Conservation (phyloP, 2,888 invertebrate species). For the Apamea monoglypha region DNA sequence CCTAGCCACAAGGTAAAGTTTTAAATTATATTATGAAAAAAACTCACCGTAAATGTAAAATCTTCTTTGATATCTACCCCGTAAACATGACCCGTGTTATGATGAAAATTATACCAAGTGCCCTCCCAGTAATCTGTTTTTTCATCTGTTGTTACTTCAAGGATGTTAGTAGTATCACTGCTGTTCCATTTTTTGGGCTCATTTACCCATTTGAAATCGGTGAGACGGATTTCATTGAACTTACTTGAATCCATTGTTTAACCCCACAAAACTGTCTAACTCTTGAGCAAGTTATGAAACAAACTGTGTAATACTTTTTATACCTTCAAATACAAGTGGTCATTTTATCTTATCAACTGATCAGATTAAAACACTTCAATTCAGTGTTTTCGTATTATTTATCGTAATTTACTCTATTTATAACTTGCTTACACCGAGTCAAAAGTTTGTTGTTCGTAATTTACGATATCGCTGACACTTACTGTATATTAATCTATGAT, state of each 20-base stretch:
- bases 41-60: conserved; percentile 79
- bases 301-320: neutral
- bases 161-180: conserved; percentile 57
- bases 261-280: neutral
- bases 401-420: neutral
- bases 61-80: conserved; percentile 77
- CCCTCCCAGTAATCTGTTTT: conserved; percentile 84
- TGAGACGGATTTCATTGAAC: conserved; percentile 50
- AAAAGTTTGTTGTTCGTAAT: conserved; percentile 4
- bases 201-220: conserved; percentile 81
- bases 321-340: conserved; percentile 11
- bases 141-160: conserved; percentile 78
- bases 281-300: neutral
- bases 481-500: too few species aligned
- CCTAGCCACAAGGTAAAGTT: too few species aligned
- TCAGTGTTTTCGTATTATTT: conserved; percentile 7
- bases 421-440: conserved; percentile 7
- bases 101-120: conserved; percentile 80
- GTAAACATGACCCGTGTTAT: conserved; percentile 80
- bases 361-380: neutral
- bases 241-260: conserved; percentile 55
- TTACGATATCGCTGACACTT: neutral
- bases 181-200: conserved; percentile 77
- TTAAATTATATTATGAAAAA: too few species aligned
- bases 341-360: conserved; percentile 31